phyloP scores from a whole-genome alignment of 2,888 invertebrate genomes.

The Eupithecia subfuscata region DNA sequence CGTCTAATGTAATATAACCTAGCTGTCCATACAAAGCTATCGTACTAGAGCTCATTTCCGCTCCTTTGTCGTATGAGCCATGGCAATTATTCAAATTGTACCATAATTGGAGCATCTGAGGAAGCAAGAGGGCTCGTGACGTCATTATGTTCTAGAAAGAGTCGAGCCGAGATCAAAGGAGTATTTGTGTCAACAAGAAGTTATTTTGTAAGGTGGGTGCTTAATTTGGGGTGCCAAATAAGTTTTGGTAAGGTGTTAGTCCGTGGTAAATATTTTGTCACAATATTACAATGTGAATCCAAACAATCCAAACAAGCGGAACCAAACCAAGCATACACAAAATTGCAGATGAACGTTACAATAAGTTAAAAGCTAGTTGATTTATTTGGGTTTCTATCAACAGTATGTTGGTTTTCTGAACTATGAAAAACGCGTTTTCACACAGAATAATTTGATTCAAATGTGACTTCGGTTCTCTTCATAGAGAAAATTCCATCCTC shows the following conservation, averaged over 20 bases:
- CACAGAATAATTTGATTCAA: not conserved
- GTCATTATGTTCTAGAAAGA: slow-evolving; percentile 29
- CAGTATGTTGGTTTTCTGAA: not conserved
- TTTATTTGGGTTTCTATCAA: not conserved
- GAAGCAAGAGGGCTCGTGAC: slow-evolving; percentile 33
- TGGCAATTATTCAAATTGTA: slow-evolving; percentile 42
- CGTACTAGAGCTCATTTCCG: slow-evolving; percentile 50
- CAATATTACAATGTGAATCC: not conserved
- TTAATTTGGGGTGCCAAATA: not conserved
- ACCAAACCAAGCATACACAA: not conserved
- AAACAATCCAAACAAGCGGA: not conserved
- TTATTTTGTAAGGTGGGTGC: slow-evolving; percentile 11
- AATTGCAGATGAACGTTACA: not conserved
- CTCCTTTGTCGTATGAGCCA: slow-evolving; percentile 49
- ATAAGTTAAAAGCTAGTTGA: not conserved
- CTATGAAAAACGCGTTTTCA: not conserved
- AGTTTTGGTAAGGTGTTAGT: not conserved
- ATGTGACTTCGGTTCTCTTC: not conserved
- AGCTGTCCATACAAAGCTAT: slow-evolving; percentile 12
- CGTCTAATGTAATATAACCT: not conserved
- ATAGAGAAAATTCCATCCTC: too few relatives aligned
- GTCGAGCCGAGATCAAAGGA: slow-evolving; percentile 31
- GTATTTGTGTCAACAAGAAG: slow-evolving; percentile 18
- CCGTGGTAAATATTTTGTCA: not conserved
- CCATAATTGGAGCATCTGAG: slow-evolving; percentile 42